Evolutionary conservation across 2,888 invertebrate genomes (phyloP).

Genomic region (Galerucella calmariensis): DNA sequence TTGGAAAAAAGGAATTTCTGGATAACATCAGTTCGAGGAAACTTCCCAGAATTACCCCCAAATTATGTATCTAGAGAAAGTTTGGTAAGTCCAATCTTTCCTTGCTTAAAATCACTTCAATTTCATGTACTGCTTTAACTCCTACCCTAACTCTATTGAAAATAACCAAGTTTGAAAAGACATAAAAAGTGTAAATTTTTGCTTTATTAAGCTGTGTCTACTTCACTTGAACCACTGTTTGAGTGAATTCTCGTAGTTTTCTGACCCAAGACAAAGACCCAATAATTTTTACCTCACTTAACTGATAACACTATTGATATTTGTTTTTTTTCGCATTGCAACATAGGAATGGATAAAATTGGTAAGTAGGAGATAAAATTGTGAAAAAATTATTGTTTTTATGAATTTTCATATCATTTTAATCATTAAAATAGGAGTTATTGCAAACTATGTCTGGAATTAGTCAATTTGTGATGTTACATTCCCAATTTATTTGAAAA

Average conservation of each 20-base stretch:
- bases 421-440: background rate
- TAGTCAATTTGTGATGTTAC: no score
- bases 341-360: background rate
- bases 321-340: background rate
- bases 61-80: constrained; percentile 68
- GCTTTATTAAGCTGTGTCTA: no score
- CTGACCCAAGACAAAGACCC: background rate
- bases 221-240: no score
- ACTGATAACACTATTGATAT: background rate
- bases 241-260: no score
- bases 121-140: no score
- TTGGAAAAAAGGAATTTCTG: constrained; percentile 41
- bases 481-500: no score
- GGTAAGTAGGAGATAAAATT: background rate
- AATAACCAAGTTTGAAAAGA: no score
- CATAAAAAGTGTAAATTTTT: no score
- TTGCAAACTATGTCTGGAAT: no score
- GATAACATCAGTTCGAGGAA: constrained; percentile 66
- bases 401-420: background rate
- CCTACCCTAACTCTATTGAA: no score
- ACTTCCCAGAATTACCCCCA: constrained; percentile 70
- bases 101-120: background rate
- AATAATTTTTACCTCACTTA: background rate
- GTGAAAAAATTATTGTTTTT: background rate
- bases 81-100: constrained; percentile 63